Evolutionary conservation across 2,113 vertebrate genomes (phyloP).

Genomic region (Protomyctophum bolini): DNA sequence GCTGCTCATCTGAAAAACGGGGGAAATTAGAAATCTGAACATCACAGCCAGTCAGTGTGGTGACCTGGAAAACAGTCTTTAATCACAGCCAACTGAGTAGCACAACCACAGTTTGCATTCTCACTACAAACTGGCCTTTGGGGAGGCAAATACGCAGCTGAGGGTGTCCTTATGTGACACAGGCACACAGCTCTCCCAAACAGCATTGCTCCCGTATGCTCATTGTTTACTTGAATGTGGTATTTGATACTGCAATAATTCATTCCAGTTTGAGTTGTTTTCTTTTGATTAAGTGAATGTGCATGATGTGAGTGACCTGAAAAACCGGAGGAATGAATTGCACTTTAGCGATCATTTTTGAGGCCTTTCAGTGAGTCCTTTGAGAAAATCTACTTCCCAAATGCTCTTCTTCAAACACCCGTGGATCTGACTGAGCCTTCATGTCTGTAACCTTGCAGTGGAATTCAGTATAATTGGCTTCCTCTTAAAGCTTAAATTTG

Average conservation of each 20-base stretch:
- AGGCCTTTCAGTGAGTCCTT: background rate
- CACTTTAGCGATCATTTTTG: background rate
- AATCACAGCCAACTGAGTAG: background rate
- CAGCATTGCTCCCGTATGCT: too few relatives aligned
- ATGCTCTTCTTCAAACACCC: background rate
- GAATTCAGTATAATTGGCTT: conserved; percentile 6
- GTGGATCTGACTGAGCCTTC: conserved; percentile 20
- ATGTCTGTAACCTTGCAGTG: conserved; percentile 26
- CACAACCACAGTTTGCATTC: background rate
- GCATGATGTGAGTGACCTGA: too few relatives aligned
- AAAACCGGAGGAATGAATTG: too few relatives aligned
- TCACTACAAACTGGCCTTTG: background rate
- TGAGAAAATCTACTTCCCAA: background rate
- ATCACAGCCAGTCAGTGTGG: background rate
- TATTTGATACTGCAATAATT: too few relatives aligned
- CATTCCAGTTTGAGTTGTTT: too few relatives aligned
- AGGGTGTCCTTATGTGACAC: background rate
- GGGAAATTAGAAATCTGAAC: background rate
- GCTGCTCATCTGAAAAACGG: background rate
- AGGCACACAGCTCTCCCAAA: too few relatives aligned
- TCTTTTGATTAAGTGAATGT: too few relatives aligned
- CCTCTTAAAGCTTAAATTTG: too few relatives aligned
- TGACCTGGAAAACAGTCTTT: background rate
- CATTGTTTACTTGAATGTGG: too few relatives aligned
- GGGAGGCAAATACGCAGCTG: background rate